Evolutionary conservation across 2,797 vertebrate species (phyloP).

Genomic region (Euphonia xanthogaster): DNA sequence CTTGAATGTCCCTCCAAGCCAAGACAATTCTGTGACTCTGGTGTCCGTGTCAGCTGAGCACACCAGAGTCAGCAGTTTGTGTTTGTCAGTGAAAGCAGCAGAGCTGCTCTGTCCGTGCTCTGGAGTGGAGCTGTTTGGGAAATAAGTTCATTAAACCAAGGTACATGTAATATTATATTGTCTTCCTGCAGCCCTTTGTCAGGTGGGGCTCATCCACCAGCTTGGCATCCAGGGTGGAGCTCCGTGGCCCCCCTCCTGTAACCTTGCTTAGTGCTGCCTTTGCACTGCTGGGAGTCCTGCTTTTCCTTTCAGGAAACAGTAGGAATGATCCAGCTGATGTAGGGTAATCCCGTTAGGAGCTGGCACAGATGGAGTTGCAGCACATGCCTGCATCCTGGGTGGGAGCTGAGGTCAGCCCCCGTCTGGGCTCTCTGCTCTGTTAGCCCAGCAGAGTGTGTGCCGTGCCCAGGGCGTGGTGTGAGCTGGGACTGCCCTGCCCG

Average conservation of each 20-base stretch:
- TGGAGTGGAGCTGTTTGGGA: background rate
- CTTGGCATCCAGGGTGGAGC: background rate
- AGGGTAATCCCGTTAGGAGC: background rate
- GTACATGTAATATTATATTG: accelerated
- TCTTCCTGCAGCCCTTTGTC: background rate
- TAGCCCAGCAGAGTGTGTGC: background rate
- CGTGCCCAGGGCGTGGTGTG: background rate
- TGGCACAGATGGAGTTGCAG: background rate
- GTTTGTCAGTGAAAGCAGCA: background rate
- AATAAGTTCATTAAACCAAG: background rate
- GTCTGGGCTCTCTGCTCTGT: background rate
- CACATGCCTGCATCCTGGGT: accelerated
- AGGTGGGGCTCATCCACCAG: background rate
- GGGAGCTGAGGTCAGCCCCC: background rate
- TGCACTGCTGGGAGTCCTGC: background rate
- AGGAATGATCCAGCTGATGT: background rate
- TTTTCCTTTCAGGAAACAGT: background rate
- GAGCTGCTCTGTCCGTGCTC: background rate
- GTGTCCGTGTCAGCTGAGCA: background rate
- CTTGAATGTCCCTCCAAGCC: background rate
- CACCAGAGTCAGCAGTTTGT: background rate
- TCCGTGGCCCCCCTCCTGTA: accelerated
- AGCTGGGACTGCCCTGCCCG: background rate
- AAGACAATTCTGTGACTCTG: background rate
- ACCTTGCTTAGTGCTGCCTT: background rate